Conservation (phyloP, 2,888 invertebrate genomes). For the Nipponacmea schrenckii region DNA sequence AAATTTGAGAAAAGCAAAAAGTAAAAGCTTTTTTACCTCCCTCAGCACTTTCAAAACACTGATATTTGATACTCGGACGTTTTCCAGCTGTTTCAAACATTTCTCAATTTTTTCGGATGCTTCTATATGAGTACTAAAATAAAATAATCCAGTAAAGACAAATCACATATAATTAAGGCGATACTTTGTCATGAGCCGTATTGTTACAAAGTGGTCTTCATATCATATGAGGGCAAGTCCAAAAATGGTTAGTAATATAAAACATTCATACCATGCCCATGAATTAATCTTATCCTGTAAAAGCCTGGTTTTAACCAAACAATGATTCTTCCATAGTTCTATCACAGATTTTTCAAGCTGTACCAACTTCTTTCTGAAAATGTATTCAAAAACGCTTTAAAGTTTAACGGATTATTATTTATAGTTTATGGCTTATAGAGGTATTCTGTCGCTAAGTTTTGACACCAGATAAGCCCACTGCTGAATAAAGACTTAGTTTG, state of each 20-base stretch:
- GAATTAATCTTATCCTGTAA: slow-evolving; percentile 12
- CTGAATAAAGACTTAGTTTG: too few relatives aligned
- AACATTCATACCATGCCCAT: slow-evolving; percentile 6
- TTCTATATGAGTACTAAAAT: neutral
- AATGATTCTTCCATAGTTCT: slow-evolving; percentile 7
- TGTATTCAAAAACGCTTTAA: neutral
- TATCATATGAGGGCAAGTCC: too few relatives aligned
- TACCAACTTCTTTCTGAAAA: neutral
- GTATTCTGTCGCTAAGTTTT: too few relatives aligned
- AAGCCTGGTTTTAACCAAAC: slow-evolving; percentile 6
- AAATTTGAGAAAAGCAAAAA: neutral
- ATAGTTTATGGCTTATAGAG: neutral
- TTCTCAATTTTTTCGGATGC: neutral
- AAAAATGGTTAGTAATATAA: too few relatives aligned
- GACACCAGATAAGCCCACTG: too few relatives aligned
- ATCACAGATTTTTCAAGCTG: neutral
- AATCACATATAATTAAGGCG: too few relatives aligned
- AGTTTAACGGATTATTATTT: neutral
- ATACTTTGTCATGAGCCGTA: too few relatives aligned
- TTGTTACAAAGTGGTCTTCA: too few relatives aligned
- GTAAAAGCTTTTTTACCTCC: neutral
- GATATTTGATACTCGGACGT: neutral
- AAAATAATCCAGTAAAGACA: neutral
- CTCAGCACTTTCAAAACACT: neutral
- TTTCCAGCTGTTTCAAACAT: neutral